Conservation (phyloP, 1,140 invertebrate species). For the Goniozus legneri region DNA sequence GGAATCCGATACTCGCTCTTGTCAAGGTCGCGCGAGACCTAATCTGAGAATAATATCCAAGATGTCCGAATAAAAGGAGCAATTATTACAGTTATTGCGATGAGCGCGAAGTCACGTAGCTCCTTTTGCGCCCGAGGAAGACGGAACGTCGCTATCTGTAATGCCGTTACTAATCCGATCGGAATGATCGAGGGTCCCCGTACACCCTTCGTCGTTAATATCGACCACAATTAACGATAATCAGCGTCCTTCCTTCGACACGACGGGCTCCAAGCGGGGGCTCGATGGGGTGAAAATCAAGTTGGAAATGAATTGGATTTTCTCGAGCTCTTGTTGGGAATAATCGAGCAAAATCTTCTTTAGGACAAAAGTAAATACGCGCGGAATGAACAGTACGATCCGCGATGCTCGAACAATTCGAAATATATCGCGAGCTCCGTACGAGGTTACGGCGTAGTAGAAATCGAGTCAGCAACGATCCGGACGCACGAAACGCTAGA, state of each 20-base stretch:
- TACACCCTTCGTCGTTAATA: slow-evolving; percentile 14
- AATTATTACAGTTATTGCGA: too few relatives aligned
- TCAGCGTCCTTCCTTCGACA: slow-evolving; percentile 20
- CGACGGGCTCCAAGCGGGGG: too few relatives aligned
- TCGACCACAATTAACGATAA: slow-evolving; percentile 28
- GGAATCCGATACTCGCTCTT: too few relatives aligned
- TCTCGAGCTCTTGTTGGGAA: background rate
- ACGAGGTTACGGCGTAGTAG: slow-evolving; percentile 3
- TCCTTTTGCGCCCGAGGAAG: background rate
- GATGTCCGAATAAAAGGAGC: too few relatives aligned
- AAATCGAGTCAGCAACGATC: background rate
- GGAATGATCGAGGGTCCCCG: slow-evolving; percentile 26
- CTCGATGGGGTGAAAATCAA: too few relatives aligned
- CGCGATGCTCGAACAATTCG: slow-evolving; percentile 6
- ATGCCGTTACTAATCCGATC: slow-evolving; percentile 28
- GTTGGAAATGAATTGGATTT: too few relatives aligned
- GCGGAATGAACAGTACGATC: too few relatives aligned
- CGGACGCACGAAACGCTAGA: slow-evolving; percentile 9
- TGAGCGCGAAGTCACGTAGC: too few relatives aligned
- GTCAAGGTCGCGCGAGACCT: background rate
- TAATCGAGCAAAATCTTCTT: too few relatives aligned
- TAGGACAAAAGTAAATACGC: too few relatives aligned
- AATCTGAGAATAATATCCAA: too few relatives aligned
- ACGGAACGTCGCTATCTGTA: slow-evolving; percentile 1
- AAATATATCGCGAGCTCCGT: background rate